Evolutionary conservation across 2,797 vertebrate species (phyloP), one percentile per base, ranked within the genome.

Genomic region (Poecilia picta): DNA sequence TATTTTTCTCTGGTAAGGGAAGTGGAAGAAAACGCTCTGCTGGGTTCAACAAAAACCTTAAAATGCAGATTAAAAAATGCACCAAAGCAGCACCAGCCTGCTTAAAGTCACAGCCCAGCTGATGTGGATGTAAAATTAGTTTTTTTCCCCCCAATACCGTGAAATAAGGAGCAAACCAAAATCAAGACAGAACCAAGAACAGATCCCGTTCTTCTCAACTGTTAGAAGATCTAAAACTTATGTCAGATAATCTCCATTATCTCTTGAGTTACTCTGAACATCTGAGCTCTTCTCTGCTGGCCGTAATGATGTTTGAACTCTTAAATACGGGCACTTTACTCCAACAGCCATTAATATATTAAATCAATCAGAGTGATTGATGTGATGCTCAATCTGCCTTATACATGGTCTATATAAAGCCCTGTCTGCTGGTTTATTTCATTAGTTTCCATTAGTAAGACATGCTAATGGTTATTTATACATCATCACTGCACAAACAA

Each of bases 381-480:
- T 72, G 68, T 46, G 68, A 46, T 46, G 43, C 68, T 45, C 68
- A 71, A 28, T 46, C 43, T 71, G 68, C 3, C n/a, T 72, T 28
- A 72, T 71, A 71, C 43, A 10, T 43, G 66, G 23, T 70, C 66
- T 43, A 46, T 45, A 46, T 72, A 46, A 72, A 46, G 68, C 43
- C 0, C 13, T 16, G 68, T 12, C 25, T 46, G 68, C 25, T 51
- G 20, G 25, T 28, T 72, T 46, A 31, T 72, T 72, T 45, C 5
- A 72, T 72, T 46, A 72, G 68, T 46, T 72, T 72, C 43, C 68
- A 72, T 72, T 72, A 72, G 41, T 4, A 71, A 71, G 43, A 25
- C 43, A 46, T 46, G 68, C 68, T 71, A 45, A 71, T 45, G 25
- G 12, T 72, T 45, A 72, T 72, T 46, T 57, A 57, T 72, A 72